Conservation (phyloP, 2,113 vertebrate species). For the Spea bombifrons region DNA sequence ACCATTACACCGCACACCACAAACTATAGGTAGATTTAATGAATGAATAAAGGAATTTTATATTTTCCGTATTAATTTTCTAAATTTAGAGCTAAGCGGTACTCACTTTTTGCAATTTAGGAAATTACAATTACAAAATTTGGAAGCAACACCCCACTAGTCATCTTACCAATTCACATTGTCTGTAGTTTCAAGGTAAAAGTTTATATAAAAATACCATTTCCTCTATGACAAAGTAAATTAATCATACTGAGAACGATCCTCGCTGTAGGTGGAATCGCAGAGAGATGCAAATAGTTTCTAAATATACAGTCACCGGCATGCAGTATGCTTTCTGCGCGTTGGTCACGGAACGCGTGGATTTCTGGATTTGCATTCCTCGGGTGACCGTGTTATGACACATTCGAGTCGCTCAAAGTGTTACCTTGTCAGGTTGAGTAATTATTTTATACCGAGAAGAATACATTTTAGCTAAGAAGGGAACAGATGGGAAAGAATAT, state of each 20-base stretch:
- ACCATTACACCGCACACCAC: too few species aligned
- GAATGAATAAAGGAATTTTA: too few species aligned
- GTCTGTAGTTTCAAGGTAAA: neutral
- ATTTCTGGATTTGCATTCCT: conserved; percentile 18
- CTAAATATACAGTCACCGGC: conserved; percentile 22
- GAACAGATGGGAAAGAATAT: neutral
- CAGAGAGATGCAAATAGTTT: conserved; percentile 20
- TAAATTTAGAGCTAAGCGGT: too few species aligned
- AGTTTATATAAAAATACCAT: neutral
- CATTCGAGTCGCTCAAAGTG: neutral
- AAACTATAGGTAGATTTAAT: too few species aligned
- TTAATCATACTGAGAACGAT: neutral
- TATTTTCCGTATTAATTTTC: too few species aligned
- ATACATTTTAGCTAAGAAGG: neutral
- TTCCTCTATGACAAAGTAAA: conserved; percentile 8
- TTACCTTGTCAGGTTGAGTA: neutral
- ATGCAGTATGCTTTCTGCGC: neutral
- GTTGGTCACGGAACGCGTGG: neutral
- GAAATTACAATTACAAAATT: neutral
- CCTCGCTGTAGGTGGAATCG: neutral
- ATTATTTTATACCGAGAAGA: neutral
- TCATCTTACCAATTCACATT: neutral
- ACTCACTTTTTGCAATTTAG: too few species aligned
- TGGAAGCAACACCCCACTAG: neutral
- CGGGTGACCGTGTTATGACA: neutral